Base-by-base conservation (phyloP, 35 echinoderm and acorn worm genomes). In the Stichopus chloronotus region DNA sequence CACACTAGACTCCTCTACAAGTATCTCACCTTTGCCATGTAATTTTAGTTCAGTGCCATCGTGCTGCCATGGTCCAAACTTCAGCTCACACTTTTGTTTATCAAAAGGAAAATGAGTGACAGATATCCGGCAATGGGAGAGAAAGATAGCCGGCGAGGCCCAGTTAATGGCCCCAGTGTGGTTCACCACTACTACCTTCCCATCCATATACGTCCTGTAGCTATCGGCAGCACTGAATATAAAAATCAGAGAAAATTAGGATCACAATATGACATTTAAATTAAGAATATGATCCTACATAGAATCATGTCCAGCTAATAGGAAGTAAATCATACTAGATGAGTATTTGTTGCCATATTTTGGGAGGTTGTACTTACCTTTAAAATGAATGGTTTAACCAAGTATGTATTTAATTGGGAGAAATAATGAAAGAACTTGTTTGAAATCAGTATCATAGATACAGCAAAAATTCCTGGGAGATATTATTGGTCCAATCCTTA, bases 11-110 rank as follows among this genome's bases (percentile, higher is more conserved):
- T 19, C 19, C 61, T 14, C 19, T 11, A 65, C 61, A 74, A 43
- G 30, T 43, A 43, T 43, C 56, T 86, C 79, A 96, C 95, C 95
- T 94, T 58, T 76, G 19, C 95, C 95, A 60, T 77, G 76, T 19
- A 94, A 54, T 3, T 87, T 85, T 8, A 96, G 81, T 58, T 96
- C 95, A n/a, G 76, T 78, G 5, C 83, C 92, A 52, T 94, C 88
- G 68, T 96, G 78, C 69, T 96, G 95, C 95, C 95, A 96, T 14
- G 95, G 95, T n/a, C 95, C 95, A 68, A 96, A 96, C 25, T 96
- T 96, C 68, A 96, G 43, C 54, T 91, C 72, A 94, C 95, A 96
- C 24, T 82, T 52, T 56, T 96, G 95, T 5, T 86, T 61, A 80
- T 96, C 95, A 79, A 96, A 96, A 4, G 95, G 95, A 58, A 96